phyloP scores from a whole-genome alignment of 2,888 invertebrate species.

The Mechanitis mazaeus region DNA sequence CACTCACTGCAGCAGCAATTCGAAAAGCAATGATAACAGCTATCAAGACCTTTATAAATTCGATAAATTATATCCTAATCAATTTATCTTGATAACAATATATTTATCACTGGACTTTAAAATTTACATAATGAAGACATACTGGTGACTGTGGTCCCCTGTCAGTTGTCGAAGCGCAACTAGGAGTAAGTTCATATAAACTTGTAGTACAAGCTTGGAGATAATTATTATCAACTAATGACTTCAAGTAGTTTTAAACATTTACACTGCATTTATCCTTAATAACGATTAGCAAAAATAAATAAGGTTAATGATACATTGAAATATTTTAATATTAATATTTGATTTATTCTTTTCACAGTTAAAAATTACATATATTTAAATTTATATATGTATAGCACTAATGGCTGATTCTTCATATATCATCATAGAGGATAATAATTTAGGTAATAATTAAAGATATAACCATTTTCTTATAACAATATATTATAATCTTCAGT shows the following conservation, averaged over 20 bases:
- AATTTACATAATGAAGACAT: conserved; percentile 6
- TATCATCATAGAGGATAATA: too few species aligned
- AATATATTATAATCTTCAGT: too few species aligned
- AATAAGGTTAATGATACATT: not conserved
- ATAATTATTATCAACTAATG: conserved; percentile 17
- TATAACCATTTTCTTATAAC: not conserved
- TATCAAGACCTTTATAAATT: conserved; percentile 39
- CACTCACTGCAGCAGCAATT: conserved; percentile 41
- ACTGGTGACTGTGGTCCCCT: conserved; percentile 13
- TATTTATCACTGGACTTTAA: conserved; percentile 10
- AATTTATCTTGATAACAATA: conserved; percentile 35
- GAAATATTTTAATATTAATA: too few species aligned
- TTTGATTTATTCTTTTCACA: too few species aligned
- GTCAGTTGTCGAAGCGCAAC: conserved; percentile 13
- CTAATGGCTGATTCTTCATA: too few species aligned
- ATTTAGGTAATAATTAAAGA: not conserved
- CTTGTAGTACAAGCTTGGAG: conserved; percentile 8
- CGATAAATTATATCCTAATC: conserved; percentile 56
- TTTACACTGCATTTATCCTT: conserved; percentile 1
- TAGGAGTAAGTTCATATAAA: conserved; percentile 15
- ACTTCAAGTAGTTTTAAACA: conserved; percentile 8
- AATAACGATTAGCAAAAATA: too few species aligned
- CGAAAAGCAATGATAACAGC: conserved; percentile 43
- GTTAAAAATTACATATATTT: too few species aligned
- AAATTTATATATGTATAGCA: too few species aligned